phyloP scores from a whole-genome alignment of 2,888 invertebrate genomes.

The Ephialtes manifestator region DNA sequence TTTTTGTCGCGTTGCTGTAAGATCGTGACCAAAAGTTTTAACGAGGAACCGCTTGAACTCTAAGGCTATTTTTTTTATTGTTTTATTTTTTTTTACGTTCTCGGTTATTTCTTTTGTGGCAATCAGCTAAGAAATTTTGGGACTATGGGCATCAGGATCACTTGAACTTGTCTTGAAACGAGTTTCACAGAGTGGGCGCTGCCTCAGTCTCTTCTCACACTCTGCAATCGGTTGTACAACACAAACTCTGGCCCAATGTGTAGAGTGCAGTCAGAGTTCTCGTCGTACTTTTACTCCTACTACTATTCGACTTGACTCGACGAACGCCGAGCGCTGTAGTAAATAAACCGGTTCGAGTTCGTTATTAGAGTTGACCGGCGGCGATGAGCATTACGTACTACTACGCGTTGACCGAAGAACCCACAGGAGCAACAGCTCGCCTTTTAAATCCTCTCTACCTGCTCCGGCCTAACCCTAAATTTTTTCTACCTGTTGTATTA shows the following conservation, averaged over 20 bases:
- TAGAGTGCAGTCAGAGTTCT: neutral
- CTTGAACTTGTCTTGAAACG: conserved; percentile 31
- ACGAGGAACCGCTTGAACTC: neutral
- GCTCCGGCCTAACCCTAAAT: neutral
- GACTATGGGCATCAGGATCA: neutral
- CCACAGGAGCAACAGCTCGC: conserved; percentile 4
- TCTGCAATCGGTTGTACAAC: neutral
- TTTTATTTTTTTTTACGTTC: neutral
- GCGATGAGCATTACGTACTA: conserved; percentile 40
- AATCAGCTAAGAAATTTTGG: conserved; percentile 14
- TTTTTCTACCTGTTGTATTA: conserved; percentile 1
- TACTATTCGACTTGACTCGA: conserved; percentile 12
- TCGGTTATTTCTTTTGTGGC: neutral
- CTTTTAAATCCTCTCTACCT: conserved; percentile 20
- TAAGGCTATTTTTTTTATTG: neutral
- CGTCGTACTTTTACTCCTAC: conserved; percentile 46
- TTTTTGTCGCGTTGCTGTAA: neutral
- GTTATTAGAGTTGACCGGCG: conserved; percentile 43
- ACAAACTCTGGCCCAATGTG: conserved; percentile 3
- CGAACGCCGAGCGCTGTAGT: conserved; percentile 10
- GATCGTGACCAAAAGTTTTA: neutral
- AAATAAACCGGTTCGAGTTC: conserved; percentile 62
- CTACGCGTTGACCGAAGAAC: conserved; percentile 5
- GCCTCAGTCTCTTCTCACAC: conserved; percentile 17
- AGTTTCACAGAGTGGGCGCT: conserved; percentile 49